These are phyloP conservation scores for Pediacus dermestoides DNA, from an alignment of 2,888 invertebrate species.

Conservation along the genomic window DNA sequence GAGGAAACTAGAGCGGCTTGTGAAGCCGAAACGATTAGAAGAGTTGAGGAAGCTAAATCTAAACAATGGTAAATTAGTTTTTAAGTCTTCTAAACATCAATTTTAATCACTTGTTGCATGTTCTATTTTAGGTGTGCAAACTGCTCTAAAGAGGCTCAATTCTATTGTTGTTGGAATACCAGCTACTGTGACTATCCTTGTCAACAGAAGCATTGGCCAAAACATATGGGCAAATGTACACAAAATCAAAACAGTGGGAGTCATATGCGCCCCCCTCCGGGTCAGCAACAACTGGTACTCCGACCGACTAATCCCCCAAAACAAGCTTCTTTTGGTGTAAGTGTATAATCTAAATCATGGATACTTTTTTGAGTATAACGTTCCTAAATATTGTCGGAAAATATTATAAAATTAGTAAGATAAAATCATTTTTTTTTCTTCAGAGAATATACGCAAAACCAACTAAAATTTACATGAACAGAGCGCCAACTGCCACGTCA, in stretches of 20 bases:
- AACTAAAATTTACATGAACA: conserved; percentile 38
- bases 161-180: conserved; percentile 96
- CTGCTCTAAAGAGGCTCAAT: conserved; percentile 83
- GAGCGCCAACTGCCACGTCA: conserved; percentile 15
- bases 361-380: no score
- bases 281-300: conserved; percentile 31
- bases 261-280: no score
- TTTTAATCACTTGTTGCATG: conserved; percentile 3
- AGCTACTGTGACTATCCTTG: conserved; percentile 89
- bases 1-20: conserved; percentile 63
- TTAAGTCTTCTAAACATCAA: background rate
- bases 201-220: conserved; percentile 81
- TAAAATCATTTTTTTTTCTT: conserved; percentile 20
- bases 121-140: conserved; percentile 64
- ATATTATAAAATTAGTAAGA: background rate
- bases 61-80: conserved; percentile 71
- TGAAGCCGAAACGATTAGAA: conserved; percentile 66
- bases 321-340: conserved; percentile 10
- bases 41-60: conserved; percentile 74
- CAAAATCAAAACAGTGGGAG: conserved; percentile 37
- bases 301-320: conserved; percentile 32
- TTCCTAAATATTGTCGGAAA: no score
- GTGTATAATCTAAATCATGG: background rate
- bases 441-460: conserved; percentile 40
- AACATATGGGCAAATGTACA: conserved; percentile 65